These are phyloP conservation scores for Alsophila aescularia DNA, from an alignment of 2,888 invertebrate species.

Conservation along the genomic window DNA sequence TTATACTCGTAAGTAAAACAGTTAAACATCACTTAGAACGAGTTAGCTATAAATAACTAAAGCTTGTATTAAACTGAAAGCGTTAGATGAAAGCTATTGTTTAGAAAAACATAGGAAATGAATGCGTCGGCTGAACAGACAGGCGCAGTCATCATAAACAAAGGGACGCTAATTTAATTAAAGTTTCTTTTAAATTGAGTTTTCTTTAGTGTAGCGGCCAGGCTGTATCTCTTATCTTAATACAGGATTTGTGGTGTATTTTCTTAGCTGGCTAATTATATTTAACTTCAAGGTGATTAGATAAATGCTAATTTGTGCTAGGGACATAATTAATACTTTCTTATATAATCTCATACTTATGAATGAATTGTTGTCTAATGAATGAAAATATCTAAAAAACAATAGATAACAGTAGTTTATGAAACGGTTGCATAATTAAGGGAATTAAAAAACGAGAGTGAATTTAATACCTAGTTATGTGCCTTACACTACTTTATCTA, in stretches of 20 bases:
- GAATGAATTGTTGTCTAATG: too few relatives aligned
- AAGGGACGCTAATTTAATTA: constrained; percentile 37
- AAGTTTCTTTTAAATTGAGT: constrained; percentile 37
- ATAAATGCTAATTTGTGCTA: not conserved
- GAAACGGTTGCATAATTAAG: too few relatives aligned
- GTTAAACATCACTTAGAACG: too few relatives aligned
- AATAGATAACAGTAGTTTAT: too few relatives aligned
- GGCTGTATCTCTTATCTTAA: constrained; percentile 37
- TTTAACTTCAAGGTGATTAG: constrained; percentile 3
- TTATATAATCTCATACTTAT: too few relatives aligned
- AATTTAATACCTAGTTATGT: too few relatives aligned
- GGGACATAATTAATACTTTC: too few relatives aligned
- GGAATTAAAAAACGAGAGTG: too few relatives aligned
- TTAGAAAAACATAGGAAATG: constrained; percentile 20
- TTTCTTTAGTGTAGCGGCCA: constrained; percentile 26
- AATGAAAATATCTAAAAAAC: too few relatives aligned
- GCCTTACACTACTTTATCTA: too few relatives aligned
- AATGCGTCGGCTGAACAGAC: constrained; percentile 16
- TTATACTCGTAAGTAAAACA: too few relatives aligned
- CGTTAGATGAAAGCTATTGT: not conserved
- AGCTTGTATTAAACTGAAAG: not conserved
- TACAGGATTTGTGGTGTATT: constrained; percentile 19
- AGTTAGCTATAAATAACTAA: too few relatives aligned
- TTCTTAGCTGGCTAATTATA: constrained; percentile 7
- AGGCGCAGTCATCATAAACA: constrained; percentile 30